Percentiles rank a stretch among this genome's conserved stretches.
phyloP scores from a whole-genome alignment of 2,113 vertebrate species.

The Puntigrus tetrazona region DNA sequence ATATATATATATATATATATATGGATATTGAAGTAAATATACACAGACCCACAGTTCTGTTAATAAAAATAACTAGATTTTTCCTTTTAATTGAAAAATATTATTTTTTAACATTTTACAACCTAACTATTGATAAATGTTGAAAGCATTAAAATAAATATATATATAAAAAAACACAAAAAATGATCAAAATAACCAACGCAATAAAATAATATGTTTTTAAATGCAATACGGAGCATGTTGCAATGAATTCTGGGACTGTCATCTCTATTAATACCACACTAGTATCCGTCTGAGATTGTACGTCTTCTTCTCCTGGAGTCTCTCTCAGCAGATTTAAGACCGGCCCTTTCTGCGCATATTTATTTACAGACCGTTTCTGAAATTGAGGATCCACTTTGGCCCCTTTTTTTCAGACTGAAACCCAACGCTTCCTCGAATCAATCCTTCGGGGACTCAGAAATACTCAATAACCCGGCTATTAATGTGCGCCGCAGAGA shows the following conservation, averaged over 20 bases:
- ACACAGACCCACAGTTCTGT: too few species aligned
- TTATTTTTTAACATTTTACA: too few species aligned
- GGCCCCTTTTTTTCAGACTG: constrained; percentile 47
- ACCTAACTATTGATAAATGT: background rate
- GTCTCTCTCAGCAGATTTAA: background rate
- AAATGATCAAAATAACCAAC: background rate
- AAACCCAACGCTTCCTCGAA: constrained; percentile 64
- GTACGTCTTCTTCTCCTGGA: background rate
- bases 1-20: too few species aligned
- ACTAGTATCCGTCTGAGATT: background rate
- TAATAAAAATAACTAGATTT: background rate
- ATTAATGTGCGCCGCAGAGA: constrained; percentile 66
- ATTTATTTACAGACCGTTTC: constrained; percentile 53
- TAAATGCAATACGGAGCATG: background rate
- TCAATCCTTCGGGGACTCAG: constrained; percentile 61
- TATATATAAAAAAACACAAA: background rate
- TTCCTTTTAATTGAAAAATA: too few species aligned
- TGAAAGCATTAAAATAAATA: background rate
- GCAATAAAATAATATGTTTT: background rate
- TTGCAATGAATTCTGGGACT: background rate
- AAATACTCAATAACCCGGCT: constrained; percentile 68
- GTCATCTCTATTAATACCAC: background rate
- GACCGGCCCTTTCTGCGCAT: constrained; percentile 14
- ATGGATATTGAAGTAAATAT: too few species aligned
- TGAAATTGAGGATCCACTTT: constrained; percentile 52